A percentile compares a stretch with the other conserved stretches of the same genome.
These are phyloP conservation scores for Lutjanus campechanus DNA, from an alignment of 2,797 vertebrate genomes.

Conservation along the genomic window DNA sequence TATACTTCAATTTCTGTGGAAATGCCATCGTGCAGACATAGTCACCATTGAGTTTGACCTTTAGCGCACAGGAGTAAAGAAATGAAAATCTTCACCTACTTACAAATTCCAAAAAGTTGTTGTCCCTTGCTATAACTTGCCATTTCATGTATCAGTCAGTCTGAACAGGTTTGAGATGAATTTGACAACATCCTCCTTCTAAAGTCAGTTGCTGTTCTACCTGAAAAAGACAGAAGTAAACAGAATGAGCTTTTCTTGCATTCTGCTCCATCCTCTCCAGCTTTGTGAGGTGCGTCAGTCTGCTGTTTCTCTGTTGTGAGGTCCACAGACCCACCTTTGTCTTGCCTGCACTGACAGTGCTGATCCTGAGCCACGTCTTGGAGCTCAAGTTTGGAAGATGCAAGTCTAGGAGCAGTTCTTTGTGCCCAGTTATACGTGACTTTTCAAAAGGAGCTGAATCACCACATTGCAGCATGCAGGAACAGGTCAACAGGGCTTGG, in stretches of 20 bases:
- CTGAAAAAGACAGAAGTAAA: conserved; percentile 13
- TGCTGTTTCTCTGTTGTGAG: conserved; percentile 8
- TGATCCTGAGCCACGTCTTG: conserved; percentile 15
- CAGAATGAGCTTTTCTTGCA: conserved; percentile 1
- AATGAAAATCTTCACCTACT: background rate
- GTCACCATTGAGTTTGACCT: conserved; percentile 14
- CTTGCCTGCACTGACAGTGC: conserved; percentile 26
- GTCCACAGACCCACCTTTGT: conserved; percentile 26
- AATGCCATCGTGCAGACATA: background rate
- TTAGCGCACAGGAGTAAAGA: background rate
- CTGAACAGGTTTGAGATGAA: background rate
- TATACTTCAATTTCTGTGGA: conserved; percentile 4
- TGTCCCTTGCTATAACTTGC: background rate
- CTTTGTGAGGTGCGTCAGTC: conserved; percentile 1
- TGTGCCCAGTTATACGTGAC: conserved; percentile 10
- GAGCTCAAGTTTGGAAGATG: conserved; percentile 7
- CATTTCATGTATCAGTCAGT: background rate
- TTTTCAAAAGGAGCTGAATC: background rate
- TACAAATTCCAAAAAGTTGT: background rate
- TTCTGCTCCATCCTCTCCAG: conserved; percentile 4
- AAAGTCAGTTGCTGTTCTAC: background rate
- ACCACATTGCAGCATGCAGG: background rate
- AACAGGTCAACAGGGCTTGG: background rate
- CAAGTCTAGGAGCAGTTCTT: conserved; percentile 6
- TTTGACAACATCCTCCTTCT: conserved; percentile 21